phyloP scores from a whole-genome alignment of 2,797 vertebrate genomes.

The Acipenser oxyrinchus region DNA sequence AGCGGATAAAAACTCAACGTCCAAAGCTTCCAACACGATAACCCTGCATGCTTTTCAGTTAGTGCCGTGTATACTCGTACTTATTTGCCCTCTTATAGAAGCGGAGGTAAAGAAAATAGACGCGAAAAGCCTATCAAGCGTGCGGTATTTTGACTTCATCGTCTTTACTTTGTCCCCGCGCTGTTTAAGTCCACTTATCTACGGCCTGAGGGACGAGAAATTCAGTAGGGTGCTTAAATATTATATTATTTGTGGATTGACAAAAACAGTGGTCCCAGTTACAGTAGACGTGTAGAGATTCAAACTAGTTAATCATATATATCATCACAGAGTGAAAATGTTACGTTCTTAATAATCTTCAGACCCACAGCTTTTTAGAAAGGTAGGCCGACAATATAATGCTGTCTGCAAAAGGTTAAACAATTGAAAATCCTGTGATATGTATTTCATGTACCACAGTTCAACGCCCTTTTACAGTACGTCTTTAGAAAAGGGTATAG shows the following conservation, averaged over 20 bases:
- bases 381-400: no score
- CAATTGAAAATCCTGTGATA: no score
- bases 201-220: conserved; percentile 40
- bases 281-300: no score
- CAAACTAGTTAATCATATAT: no score
- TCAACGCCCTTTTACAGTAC: no score
- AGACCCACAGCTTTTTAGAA: no score
- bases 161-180: conserved; percentile 28
- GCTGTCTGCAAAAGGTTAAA: no score
- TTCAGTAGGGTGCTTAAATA: conserved; percentile 33
- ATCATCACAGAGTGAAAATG: no score
- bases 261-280: no score
- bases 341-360: no score
- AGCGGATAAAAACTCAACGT: conserved; percentile 30
- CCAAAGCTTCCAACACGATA: conserved; percentile 37
- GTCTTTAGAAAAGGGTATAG: no score
- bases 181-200: conserved; percentile 50
- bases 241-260: conserved; percentile 15
- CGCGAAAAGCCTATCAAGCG: conserved; percentile 31
- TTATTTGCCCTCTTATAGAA: conserved; percentile 37
- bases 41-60: conserved; percentile 38
- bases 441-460: no score
- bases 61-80: conserved; percentile 34
- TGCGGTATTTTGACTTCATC: conserved; percentile 30
- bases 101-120: conserved; percentile 16